phyloP scores from a whole-genome alignment of 2,797 vertebrate species.

The Gymnocypris eckloni region DNA sequence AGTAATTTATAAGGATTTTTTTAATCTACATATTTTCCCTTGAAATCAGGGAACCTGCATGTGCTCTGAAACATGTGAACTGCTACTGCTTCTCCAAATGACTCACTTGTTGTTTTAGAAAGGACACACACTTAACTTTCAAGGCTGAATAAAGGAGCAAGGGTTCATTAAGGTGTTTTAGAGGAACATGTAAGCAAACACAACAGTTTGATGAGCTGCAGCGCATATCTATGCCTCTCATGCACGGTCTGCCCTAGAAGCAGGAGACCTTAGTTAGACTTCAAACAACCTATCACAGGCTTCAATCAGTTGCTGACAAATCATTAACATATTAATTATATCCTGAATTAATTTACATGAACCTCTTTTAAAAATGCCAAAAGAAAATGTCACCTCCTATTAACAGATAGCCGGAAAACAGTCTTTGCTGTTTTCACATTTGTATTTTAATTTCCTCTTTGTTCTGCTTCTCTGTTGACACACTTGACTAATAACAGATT shows the following conservation, averaged over 20 bases:
- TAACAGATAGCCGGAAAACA: neutral
- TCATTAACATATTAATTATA: neutral
- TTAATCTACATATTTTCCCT: neutral
- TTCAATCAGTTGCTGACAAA: neutral
- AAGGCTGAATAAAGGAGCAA: neutral
- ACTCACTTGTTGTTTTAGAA: neutral
- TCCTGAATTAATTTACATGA: neutral
- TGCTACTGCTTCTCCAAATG: neutral
- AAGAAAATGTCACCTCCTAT: neutral
- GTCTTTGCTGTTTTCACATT: neutral
- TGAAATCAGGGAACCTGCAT: neutral
- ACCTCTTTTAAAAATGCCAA: neutral
- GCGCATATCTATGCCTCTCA: neutral
- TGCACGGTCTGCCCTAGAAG: neutral
- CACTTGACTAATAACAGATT: neutral
- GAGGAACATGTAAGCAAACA: neutral
- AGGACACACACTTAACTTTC: too few relatives aligned
- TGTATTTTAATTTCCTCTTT: neutral
- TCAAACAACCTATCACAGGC: slow-evolving; percentile 1
- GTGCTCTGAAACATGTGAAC: neutral
- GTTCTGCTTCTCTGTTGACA: neutral
- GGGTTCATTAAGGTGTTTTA: neutral
- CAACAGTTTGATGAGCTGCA: neutral
- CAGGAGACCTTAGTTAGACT: neutral
- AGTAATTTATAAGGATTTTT: neutral